A percentile compares a stretch with the other conserved stretches of the same genome.
phyloP scores from a whole-genome alignment of 2,888 invertebrate genomes.

The Conus canariensis region DNA sequence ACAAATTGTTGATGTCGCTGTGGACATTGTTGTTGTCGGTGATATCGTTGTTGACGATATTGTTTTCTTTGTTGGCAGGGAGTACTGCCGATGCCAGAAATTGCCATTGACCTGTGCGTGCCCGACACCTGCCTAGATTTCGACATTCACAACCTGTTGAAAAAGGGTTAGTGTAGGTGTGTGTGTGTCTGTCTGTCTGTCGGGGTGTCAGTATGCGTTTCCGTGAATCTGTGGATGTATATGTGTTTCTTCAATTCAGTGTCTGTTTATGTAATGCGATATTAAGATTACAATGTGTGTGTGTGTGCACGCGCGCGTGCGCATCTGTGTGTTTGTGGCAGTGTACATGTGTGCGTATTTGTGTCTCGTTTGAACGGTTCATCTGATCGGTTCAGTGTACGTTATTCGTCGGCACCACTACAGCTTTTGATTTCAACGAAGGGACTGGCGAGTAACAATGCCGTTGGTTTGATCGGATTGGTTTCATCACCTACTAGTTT shows the following conservation, averaged over 20 bases:
- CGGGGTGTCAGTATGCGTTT: not conserved
- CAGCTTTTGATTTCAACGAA: no score
- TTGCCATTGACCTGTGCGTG: constrained; percentile 14
- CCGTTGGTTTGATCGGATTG: no score
- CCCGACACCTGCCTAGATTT: not conserved
- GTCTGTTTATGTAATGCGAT: no score
- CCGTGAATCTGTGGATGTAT: not conserved
- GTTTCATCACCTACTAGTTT: no score
- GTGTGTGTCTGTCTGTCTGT: not conserved
- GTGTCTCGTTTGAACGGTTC: no score
- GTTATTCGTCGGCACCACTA: no score
- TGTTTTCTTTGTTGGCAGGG: not conserved
- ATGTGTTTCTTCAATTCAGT: not conserved
- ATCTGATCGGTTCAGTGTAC: no score
- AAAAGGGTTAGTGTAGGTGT: not conserved
- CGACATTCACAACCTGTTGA: not conserved
- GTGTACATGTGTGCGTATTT: not conserved
- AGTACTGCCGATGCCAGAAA: constrained; percentile 6
- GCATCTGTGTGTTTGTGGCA: not conserved
- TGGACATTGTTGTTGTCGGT: no score
- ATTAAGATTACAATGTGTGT: not conserved
- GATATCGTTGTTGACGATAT: no score
- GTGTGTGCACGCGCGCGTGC: not conserved
- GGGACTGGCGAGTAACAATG: no score
- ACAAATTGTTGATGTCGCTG: no score